Conservation (phyloP, 2,113 vertebrate species). For the Hippocampus barbouri region DNA sequence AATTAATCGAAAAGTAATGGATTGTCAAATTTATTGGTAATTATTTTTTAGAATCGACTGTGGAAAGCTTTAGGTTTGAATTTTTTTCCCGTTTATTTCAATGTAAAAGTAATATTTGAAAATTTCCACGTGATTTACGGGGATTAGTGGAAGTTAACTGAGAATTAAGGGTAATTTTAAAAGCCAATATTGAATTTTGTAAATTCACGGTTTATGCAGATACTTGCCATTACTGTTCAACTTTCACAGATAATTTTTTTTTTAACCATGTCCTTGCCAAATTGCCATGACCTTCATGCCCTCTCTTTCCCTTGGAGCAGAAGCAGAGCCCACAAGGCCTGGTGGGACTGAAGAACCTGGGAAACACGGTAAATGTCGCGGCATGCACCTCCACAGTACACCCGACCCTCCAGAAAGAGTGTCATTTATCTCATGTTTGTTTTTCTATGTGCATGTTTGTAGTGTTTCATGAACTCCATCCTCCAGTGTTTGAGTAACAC, state of each 20-base stretch:
- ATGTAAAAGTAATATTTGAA: no score
- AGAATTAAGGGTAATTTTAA: no score
- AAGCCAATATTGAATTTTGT: neutral
- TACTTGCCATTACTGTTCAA: neutral
- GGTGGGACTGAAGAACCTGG: slow-evolving; percentile 90
- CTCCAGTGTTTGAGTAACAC: slow-evolving; percentile 96
- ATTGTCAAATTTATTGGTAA: no score
- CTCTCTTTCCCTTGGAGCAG: slow-evolving; percentile 60
- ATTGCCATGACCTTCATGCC: neutral
- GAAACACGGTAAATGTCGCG: slow-evolving; percentile 85
- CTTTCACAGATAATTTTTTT: neutral
- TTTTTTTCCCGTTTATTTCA: no score
- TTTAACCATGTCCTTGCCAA: neutral
- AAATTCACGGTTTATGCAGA: neutral
- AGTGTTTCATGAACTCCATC: slow-evolving; percentile 99
- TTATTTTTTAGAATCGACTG: no score
- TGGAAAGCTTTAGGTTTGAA: no score
- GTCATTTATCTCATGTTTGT: neutral
- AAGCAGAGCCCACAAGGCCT: slow-evolving; percentile 88
- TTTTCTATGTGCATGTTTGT: slow-evolving; percentile 7
- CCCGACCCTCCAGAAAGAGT: rapidly evolving
- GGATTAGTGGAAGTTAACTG: no score
- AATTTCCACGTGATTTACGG: no score
- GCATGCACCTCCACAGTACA: no score
- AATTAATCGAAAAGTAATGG: no score